A percentile compares a stretch with the other conserved stretches of the same genome.
These are phyloP conservation scores for Linurgus olivaceus DNA, from an alignment of 2,797 vertebrate genomes.

Conservation along the genomic window DNA sequence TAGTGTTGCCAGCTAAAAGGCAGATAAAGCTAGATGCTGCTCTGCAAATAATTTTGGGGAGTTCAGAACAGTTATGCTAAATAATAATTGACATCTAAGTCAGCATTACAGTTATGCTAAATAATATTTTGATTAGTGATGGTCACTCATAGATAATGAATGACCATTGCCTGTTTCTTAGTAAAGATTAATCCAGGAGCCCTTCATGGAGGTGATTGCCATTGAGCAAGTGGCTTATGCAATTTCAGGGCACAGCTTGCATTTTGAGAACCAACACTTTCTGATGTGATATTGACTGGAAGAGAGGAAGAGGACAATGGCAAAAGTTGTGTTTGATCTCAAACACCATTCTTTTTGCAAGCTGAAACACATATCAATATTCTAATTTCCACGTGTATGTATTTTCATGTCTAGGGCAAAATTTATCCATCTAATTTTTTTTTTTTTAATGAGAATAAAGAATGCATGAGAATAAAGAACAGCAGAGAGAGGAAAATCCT, in stretches of 20 bases:
- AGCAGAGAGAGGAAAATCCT: not conserved
- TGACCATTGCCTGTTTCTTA: not conserved
- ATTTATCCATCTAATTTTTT: not conserved
- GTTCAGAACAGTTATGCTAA: not conserved
- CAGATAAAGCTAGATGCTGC: not conserved
- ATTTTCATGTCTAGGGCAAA: not conserved
- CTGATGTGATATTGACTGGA: not conserved
- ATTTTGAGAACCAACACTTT: not conserved
- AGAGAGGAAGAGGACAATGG: not conserved
- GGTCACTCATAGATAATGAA: rapidly evolving
- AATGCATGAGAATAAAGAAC: not conserved
- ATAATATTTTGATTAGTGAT: not conserved
- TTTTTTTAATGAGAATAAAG: not conserved
- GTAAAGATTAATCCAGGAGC: not conserved
- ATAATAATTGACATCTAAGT: not conserved
- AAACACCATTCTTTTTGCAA: not conserved
- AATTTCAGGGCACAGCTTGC: not conserved
- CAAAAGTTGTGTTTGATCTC: not conserved
- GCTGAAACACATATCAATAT: not conserved
- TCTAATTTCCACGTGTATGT: not conserved
- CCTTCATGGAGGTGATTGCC: not conserved
- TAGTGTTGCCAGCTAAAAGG: not conserved
- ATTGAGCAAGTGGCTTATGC: not conserved
- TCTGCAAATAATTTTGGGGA: not conserved
- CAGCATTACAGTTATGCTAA: not conserved